Base-by-base conservation (phyloP, 2,113 vertebrate genomes). In the Genyomyrus donnyi region DNA sequence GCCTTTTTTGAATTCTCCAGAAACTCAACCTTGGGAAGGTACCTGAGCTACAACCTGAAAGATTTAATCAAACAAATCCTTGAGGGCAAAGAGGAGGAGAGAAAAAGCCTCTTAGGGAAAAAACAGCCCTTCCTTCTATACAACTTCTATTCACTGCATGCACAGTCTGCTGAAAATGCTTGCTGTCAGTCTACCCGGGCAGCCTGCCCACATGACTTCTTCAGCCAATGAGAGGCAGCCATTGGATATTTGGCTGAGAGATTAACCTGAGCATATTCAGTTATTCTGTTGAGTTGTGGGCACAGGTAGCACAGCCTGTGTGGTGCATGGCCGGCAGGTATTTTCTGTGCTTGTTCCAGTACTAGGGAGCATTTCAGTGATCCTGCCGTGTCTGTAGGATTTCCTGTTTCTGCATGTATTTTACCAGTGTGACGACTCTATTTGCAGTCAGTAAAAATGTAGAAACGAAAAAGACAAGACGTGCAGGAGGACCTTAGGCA, bases 91-190 rank as follows among this genome's bases (percentile, higher is more conserved):
- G 88, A 89, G 27, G 77, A 50, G 2, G n/a, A 5, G 11, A 56
- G 15, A 58, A 24, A 66, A 31, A 70, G n/a, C 39, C 39, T 27
- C 49, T 49, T 84, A 15, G 21, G 74, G 50, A 4, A 6, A 48
- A 83, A 35, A 21, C 15, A 42, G 90, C 50, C 90, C 87, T 90
- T 88, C 89, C 87, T 70, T 91, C 89, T 92, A 93, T 93, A 92
- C 62, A 66, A 11, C 62, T 70, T 70, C 49, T 92, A 93, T 94
- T 95, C 94, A 95, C 96, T 96, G 95, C 95, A 95, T 96, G 95
- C 94, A 95, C 94, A 94, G 93, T 94, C 91, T 90, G 90, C 48
- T 62, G 89, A 46, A 85, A 48, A 74, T 88, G 45, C n/a, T 45
- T 70, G 9, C 39, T 2, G 31, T 39, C 48, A 83, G 27, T 45